Conservation (phyloP, 2,113 vertebrate genomes). For the Plectropomus leopardus region DNA sequence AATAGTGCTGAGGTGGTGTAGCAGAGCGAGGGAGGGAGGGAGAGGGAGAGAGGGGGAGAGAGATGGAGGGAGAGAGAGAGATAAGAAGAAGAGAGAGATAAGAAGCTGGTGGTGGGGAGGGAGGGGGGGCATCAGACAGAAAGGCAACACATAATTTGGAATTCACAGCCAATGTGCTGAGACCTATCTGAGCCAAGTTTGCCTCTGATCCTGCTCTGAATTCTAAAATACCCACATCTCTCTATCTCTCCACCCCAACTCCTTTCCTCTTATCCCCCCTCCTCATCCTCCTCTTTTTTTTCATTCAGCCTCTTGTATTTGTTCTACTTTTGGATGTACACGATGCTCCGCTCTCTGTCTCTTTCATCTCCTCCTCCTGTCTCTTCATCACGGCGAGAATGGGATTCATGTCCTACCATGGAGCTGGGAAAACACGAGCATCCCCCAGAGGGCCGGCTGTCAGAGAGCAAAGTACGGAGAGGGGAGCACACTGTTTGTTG, state of each 20-base stretch:
- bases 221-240: constrained; percentile 64
- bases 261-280: not conserved
- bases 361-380: constrained; percentile 66
- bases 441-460: constrained; percentile 62
- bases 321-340: constrained; percentile 59
- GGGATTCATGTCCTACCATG: constrained; percentile 71
- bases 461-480: constrained; percentile 63
- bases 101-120: constrained; percentile 15
- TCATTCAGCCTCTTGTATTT: constrained; percentile 58
- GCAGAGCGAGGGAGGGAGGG: constrained; percentile 27
- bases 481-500: constrained; percentile 64
- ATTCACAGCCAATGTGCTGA: constrained; percentile 74
- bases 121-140: constrained; percentile 42
- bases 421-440: constrained; percentile 69
- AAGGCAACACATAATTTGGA: constrained; percentile 67
- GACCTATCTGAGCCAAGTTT: constrained; percentile 73
- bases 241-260: constrained; percentile 2
- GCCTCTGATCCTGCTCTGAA: constrained; percentile 76
- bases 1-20: constrained; percentile 46
- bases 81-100: constrained; percentile 45
- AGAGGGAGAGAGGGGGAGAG: constrained; percentile 47
- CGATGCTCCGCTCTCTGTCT: constrained; percentile 41
- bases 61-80: constrained; percentile 38
- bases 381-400: constrained; percentile 71
- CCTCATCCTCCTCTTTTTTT: not conserved